phyloP scores from a whole-genome alignment of 1,140 invertebrate genomes.

The Scaptomyza hsui region DNA sequence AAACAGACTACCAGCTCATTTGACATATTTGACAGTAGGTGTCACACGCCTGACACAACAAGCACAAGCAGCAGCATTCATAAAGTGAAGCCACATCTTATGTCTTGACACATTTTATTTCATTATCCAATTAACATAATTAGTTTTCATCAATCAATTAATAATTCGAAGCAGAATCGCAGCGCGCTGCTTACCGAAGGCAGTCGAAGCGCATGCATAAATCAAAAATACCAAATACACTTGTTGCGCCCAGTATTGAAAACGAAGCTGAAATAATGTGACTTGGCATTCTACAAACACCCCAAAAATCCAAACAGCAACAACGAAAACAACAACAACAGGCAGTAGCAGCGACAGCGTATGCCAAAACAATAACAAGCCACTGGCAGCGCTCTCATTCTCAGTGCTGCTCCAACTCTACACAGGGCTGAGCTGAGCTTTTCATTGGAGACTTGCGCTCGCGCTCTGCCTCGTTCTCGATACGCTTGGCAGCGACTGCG shows the following conservation, averaged over 20 bases:
- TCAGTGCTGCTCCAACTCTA: conserved; percentile 59
- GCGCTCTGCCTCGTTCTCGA: conserved; percentile 2
- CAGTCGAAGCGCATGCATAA: conserved; percentile 66
- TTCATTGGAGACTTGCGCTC: conserved; percentile 58
- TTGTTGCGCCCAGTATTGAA: conserved; percentile 75
- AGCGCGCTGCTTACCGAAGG: conserved; percentile 28
- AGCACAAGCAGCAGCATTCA: conserved; percentile 8
- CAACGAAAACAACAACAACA: conserved; percentile 30
- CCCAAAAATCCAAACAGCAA: conserved; percentile 37
- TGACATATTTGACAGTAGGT: conserved; percentile 20
- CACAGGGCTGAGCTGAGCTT: conserved; percentile 47
- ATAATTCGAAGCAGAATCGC: conserved; percentile 68
- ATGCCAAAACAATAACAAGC: conserved; percentile 76
- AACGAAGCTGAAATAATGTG: conserved; percentile 64
- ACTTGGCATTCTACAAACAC: conserved; percentile 58
- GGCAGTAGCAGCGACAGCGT: conserved; percentile 13
- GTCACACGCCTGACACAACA: conserved; percentile 24
- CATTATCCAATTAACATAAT: conserved; percentile 81
- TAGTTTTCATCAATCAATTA: conserved; percentile 82
- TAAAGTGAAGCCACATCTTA: conserved; percentile 50
- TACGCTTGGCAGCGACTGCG: conserved; percentile 19
- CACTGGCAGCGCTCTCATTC: conserved; percentile 37
- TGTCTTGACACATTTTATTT: conserved; percentile 75
- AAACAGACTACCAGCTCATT: no score
- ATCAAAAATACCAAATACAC: conserved; percentile 77